A percentile compares a stretch with the other conserved stretches of the same genome.
Evolutionary conservation across 2,113 vertebrate species (phyloP).

Genomic region (Cacatua alba): DNA sequence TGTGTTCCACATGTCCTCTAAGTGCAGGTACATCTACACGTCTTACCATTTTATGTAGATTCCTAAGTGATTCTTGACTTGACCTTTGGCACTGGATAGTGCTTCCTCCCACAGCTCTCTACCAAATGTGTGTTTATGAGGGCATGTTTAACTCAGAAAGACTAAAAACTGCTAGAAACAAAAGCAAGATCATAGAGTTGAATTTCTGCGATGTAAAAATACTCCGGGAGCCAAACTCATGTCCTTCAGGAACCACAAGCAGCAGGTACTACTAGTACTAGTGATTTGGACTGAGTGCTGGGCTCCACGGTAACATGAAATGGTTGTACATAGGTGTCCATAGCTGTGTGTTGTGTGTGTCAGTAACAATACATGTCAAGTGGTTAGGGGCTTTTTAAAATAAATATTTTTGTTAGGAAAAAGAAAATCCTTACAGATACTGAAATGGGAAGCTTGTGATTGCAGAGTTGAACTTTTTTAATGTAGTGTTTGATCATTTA

Average conservation of each 20-base stretch:
- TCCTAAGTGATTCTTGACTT: background rate
- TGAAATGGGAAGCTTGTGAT: background rate
- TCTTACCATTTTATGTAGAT: background rate
- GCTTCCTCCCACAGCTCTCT: background rate
- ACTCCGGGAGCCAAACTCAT: background rate
- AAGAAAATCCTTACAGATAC: background rate
- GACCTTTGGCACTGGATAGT: background rate
- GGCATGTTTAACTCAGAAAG: accelerated
- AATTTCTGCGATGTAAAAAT: background rate
- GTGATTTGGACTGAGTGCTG: background rate
- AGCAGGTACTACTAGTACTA: background rate
- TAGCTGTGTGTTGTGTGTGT: background rate
- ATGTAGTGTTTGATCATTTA: background rate
- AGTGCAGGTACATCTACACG: background rate
- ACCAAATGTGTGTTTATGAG: background rate
- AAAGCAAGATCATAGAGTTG: background rate
- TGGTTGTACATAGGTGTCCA: background rate
- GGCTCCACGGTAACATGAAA: accelerated
- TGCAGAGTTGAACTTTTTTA: background rate
- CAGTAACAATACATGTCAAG: background rate
- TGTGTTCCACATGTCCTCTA: background rate
- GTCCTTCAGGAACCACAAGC: background rate
- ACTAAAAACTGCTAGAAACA: background rate
- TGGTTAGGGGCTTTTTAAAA: background rate
- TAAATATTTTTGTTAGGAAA: background rate